Evolutionary conservation across 2,797 vertebrate species (phyloP), one percentile per base, ranked within the genome.

Genomic region (Novumbra hubbsi): DNA sequence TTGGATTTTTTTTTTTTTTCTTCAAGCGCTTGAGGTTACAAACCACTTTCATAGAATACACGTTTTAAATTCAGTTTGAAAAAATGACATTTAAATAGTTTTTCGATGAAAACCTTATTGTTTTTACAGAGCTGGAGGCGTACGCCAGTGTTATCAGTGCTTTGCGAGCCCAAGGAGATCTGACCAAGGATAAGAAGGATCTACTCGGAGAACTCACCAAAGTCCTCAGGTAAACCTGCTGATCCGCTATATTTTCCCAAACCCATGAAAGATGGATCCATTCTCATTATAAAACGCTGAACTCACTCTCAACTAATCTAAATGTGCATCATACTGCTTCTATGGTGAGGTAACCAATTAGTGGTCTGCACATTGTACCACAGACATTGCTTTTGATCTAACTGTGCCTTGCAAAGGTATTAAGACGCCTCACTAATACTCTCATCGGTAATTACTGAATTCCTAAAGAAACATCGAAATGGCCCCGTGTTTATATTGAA

Each of bases 121-220:
- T 60, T 60, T 60, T 7, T 9, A 60, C 91, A 99, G 98, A 99
- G 92, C 90, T 99, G 92, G 98, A 99, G 89, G 98, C 98, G 0
- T 99, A 99, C 16, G 98, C 98, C 24, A 96, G 97, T 27, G 97
- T 98, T 76, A 97, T 99, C 90, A 99, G 96, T 83, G 98, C 98
- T 76, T 93, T 99, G 82, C 94, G 98, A 77, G 98, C 98, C 32
- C 98, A 99, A 84, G 98, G 98, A 73, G 98, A 99, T 88, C 96
- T 99, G 84, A 98, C 95, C 0, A 99, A 97, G 87, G 98, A 99
- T 88, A 99, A 99, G 92, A 98, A 98, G 88, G 98, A 99, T 74
- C 93, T 99, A 69, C 92, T 99, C 72, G 97, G 95, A 84, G 98
- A 99, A 65, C 96, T 99, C 76, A 98, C 96, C 38, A 99, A 98